Conservation (phyloP, 2,113 vertebrate species). For the Pitta sordida region DNA sequence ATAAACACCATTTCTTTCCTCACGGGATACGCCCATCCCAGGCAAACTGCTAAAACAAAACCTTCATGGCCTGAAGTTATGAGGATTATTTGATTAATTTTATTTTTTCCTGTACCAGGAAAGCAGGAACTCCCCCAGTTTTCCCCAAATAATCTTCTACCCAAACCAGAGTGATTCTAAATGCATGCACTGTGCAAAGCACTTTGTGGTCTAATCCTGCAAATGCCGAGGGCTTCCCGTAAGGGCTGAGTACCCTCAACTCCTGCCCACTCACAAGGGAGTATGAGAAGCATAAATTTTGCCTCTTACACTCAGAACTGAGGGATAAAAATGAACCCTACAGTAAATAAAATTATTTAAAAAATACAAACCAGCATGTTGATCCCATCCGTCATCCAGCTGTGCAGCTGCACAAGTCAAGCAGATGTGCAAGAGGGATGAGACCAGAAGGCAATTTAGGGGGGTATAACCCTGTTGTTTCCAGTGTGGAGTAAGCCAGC, state of each 20-base stretch:
- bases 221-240: neutral
- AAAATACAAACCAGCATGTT: neutral
- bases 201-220: neutral
- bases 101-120: neutral
- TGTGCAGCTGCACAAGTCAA: neutral
- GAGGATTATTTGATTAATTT: neutral
- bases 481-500: neutral
- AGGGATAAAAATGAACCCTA: neutral
- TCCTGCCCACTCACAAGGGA: neutral
- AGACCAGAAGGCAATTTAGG: neutral
- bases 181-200: neutral
- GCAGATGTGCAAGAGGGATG: neutral
- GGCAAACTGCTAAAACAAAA: neutral
- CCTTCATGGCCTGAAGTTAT: neutral
- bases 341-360: neutral
- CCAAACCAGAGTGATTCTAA: conserved; percentile 1
- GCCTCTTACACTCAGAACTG: neutral
- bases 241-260: conserved; percentile 14
- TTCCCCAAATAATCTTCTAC: conserved; percentile 17
- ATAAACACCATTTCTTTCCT: conserved; percentile 39
- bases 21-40: neutral
- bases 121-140: conserved; percentile 30
- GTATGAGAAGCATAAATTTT: neutral
- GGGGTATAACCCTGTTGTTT: neutral
- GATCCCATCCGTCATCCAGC: neutral